Evolutionary conservation across 2,113 vertebrate genomes (phyloP).

Genomic region (Ascaphus truei): DNA sequence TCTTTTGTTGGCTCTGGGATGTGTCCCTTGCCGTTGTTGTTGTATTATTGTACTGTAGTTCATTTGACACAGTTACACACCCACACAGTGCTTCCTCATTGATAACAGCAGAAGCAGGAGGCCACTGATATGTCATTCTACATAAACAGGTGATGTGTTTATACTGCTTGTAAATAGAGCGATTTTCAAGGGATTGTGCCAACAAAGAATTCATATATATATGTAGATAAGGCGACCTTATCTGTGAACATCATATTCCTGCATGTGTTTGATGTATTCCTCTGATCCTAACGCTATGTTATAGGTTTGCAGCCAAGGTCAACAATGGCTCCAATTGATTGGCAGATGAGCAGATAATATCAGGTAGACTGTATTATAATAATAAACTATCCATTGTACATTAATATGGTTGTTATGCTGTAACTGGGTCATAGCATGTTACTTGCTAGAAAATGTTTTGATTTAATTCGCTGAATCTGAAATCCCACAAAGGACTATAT

Average conservation of each 20-base stretch:
- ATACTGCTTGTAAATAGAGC: slow-evolving; percentile 45
- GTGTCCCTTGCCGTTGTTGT: slow-evolving; percentile 42
- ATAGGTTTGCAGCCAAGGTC: slow-evolving; percentile 2
- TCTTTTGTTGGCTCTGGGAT: slow-evolving; percentile 29
- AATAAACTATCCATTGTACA: slow-evolving; percentile 18
- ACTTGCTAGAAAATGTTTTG: neutral
- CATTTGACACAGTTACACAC: slow-evolving; percentile 48
- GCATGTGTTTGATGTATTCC: slow-evolving; percentile 51
- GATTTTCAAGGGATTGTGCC: slow-evolving; percentile 42
- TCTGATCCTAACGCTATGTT: slow-evolving; percentile 35
- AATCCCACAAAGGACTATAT: no score
- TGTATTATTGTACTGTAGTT: slow-evolving; percentile 46
- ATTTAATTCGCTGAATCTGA: no score
- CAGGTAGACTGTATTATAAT: slow-evolving; percentile 26
- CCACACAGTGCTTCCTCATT: slow-evolving; percentile 63
- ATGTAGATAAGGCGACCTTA: slow-evolving; percentile 49
- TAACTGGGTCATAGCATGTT: neutral
- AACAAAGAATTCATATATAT: slow-evolving; percentile 33
- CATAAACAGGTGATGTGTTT: slow-evolving; percentile 64
- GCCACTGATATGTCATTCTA: slow-evolving; percentile 45
- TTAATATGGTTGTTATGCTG: neutral
- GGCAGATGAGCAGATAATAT: slow-evolving; percentile 36
- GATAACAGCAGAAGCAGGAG: slow-evolving; percentile 56
- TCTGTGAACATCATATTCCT: slow-evolving; percentile 43
- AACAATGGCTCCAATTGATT: slow-evolving; percentile 44